Percentiles rank a stretch among this genome's conserved stretches.
Conservation (phyloP, 2,888 invertebrate species). For the Parnassius mnemosyne region DNA sequence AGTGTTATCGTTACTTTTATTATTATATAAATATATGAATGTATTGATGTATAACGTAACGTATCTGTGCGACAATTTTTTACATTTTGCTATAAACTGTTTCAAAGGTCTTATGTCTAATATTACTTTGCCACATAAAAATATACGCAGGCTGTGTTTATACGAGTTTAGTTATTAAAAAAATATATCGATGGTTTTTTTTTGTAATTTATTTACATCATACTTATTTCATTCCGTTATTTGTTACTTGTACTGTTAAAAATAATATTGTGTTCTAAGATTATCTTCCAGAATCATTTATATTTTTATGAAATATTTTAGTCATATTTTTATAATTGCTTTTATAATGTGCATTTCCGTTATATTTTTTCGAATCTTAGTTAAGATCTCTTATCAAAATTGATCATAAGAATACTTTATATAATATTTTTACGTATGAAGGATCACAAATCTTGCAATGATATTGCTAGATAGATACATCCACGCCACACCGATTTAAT, state of each 20-base stretch:
- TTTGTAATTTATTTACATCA: background rate
- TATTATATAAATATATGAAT: no score
- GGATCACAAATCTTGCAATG: no score
- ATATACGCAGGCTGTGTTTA: constrained; percentile 25
- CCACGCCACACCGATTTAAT: no score
- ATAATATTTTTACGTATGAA: no score
- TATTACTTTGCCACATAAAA: constrained; percentile 11
- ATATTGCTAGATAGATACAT: no score
- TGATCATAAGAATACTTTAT: background rate
- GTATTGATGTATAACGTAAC: background rate
- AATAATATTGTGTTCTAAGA: background rate
- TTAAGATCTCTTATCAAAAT: constrained; percentile 38
- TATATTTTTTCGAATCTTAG: constrained; percentile 33
- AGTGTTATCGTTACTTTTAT: no score
- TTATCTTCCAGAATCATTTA: constrained; percentile 1
- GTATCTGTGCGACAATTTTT: background rate
- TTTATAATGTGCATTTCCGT: constrained; percentile 40
- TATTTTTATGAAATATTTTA: constrained; percentile 3
- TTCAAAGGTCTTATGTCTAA: background rate
- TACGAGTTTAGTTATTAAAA: constrained; percentile 3
- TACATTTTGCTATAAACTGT: background rate
- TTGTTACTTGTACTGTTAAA: constrained; percentile 19
- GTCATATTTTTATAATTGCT: constrained; percentile 29
- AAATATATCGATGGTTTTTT: background rate
- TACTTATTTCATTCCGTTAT: constrained; percentile 18